Evolutionary conservation across 2,797 vertebrate genomes (phyloP), one percentile per base, ranked within the genome.

Genomic region (Melanotaenia nigrans): DNA sequence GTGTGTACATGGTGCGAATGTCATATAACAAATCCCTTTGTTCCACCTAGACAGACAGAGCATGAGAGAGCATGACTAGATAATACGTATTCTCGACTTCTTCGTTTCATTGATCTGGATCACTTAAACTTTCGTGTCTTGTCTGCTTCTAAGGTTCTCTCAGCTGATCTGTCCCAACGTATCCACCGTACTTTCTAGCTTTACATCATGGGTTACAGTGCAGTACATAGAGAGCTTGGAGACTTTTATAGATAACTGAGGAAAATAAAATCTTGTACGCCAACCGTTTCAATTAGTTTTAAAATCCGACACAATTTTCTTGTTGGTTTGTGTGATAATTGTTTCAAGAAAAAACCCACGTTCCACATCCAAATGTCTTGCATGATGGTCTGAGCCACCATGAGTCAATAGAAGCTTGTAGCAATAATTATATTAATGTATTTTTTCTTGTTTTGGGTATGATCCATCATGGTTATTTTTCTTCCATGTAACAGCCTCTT

Each of bases 1-100:
- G 72, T 63, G 7, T 65, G 1, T 55, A 55, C 59, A 35, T 51
- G 30, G n/a, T 67, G 56, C 57, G 32, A 62, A 42, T 71, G 64
- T 81, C 60, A 60, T 65, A 36, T 55, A 47, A 73, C 49, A 8
- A 32, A 72, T 70, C 51, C 20, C 14, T 82, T 54, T 49, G 30
- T 64, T 73, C 56, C 10, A 33, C 53, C 30, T 9, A 61, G 64
- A 59, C 40, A 51, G 13, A 59, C 22, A 33, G 58, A 71, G 55
- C 1, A 1, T 35, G 2, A 68, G 61, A 28, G 25, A 28, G 25
- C 25, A 28, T 28, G 25, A 75, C 35, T 45, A 62, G 3, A 57
- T 61, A 28, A 35, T 61, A 35, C 22, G 67, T 4, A 25, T 47
- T 59, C 68, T 67, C 63, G 36, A 72, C 58, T 32, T 54, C 28